Evolutionary conservation across 2,888 invertebrate species (phyloP).

Genomic region (Erannis defoliaria): DNA sequence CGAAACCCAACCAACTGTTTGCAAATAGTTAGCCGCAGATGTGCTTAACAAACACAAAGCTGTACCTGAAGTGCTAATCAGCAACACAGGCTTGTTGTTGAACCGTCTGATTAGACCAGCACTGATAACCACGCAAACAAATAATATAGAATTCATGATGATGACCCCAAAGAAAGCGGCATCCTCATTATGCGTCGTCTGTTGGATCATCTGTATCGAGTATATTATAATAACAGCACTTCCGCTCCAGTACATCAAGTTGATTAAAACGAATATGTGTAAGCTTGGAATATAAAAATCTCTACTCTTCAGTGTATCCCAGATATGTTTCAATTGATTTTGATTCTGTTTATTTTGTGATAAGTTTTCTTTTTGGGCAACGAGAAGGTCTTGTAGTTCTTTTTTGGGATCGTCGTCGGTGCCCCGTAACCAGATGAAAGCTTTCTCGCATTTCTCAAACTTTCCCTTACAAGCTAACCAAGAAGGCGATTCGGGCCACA

Average conservation of each 20-base stretch:
- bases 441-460: conserved; percentile 41
- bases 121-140: conserved; percentile 3
- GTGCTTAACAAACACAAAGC: conserved; percentile 2
- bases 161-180: conserved; percentile 16
- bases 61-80: conserved; percentile 3
- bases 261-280: conserved; percentile 22
- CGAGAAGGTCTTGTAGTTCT: conserved; percentile 42
- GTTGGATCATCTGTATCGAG: conserved; percentile 19
- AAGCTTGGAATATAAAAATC: conserved; percentile 33
- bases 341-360: neutral
- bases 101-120: conserved; percentile 4
- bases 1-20: conserved; percentile 15
- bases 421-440: conserved; percentile 45
- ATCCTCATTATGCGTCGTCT: conserved; percentile 15
- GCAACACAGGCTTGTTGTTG: conserved; percentile 21
- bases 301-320: conserved; percentile 24
- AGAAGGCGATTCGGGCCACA: conserved; percentile 50
- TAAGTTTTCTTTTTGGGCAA: conserved; percentile 35
- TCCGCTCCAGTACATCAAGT: conserved; percentile 30
- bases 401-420: conserved; percentile 34
- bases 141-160: conserved; percentile 14
- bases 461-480: conserved; percentile 49
- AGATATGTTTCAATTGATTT: conserved; percentile 4
- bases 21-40: conserved; percentile 23
- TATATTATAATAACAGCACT: conserved; percentile 27